phyloP scores from a whole-genome alignment of 2,113 vertebrate genomes.

The Caranx ignobilis region DNA sequence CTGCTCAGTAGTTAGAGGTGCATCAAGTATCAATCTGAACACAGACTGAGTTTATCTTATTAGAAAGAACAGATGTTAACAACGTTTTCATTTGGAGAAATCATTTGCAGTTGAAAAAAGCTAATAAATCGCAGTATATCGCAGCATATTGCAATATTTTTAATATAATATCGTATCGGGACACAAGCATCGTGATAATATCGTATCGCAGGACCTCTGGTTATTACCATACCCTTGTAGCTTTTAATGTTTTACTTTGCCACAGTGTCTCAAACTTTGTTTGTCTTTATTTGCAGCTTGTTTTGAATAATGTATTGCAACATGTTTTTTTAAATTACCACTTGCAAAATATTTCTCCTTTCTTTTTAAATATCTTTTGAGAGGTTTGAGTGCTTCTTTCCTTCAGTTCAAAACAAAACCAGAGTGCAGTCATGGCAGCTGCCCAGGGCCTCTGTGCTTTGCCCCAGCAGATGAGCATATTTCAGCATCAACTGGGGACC shows the following conservation, averaged over 20 bases:
- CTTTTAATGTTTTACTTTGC: neutral
- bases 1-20: neutral
- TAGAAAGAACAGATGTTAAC: no score
- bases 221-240: no score
- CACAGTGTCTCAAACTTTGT: neutral
- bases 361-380: slow-evolving; percentile 12
- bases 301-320: neutral
- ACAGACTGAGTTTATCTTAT: no score
- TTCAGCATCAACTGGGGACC: neutral
- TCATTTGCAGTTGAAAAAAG: no score
- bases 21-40: neutral
- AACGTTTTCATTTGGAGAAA: no score
- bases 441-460: neutral
- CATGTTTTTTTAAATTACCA: neutral
- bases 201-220: no score
- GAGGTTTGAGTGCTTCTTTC: slow-evolving; percentile 15
- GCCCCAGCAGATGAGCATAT: slow-evolving; percentile 31
- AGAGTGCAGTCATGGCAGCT: neutral
- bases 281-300: neutral
- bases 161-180: no score
- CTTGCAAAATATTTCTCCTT: neutral
- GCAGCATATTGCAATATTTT: no score
- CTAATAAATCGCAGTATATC: no score
- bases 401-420: slow-evolving; percentile 2
- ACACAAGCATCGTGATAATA: no score